phyloP scores from a whole-genome alignment of 1,140 invertebrate species.

The Drosophila subobscura region DNA sequence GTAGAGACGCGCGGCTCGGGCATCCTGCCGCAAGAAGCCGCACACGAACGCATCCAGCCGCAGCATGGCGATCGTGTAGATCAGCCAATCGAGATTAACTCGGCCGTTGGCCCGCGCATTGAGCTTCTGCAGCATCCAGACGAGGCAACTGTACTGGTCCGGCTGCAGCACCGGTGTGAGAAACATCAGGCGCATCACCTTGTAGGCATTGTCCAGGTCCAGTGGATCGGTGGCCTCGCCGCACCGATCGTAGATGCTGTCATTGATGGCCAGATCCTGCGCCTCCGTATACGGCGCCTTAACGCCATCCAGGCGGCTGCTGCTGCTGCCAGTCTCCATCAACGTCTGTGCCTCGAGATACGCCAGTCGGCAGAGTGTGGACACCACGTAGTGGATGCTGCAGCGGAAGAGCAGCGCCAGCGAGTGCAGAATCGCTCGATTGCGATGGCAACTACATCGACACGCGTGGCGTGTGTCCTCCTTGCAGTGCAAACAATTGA shows the following conservation, averaged over 20 bases:
- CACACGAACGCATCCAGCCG: constrained; percentile 52
- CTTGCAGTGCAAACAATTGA: background rate
- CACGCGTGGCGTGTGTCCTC: background rate
- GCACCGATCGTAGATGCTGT: constrained; percentile 66
- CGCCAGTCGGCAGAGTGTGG: constrained; percentile 44
- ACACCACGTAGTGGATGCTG: constrained; percentile 26
- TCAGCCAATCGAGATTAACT: constrained; percentile 34
- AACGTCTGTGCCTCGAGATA: constrained; percentile 25
- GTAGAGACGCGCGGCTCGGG: constrained; percentile 3
- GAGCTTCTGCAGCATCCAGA: constrained; percentile 33
- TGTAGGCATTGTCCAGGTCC: constrained; percentile 34
- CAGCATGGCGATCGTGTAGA: constrained; percentile 15
- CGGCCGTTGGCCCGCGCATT: constrained; percentile 22
- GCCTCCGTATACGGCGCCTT: constrained; percentile 54
- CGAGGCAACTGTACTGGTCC: constrained; percentile 33
- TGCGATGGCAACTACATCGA: constrained; percentile 26
- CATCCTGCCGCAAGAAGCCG: constrained; percentile 32
- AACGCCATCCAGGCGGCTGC: constrained; percentile 41
- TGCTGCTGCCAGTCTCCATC: background rate
- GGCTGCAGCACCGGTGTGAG: constrained; percentile 20
- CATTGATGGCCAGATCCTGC: constrained; percentile 62
- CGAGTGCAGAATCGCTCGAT: constrained; percentile 53
- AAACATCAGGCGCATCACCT: constrained; percentile 60
- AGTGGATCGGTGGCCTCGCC: constrained; percentile 53
- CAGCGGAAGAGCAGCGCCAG: constrained; percentile 46